Evolutionary conservation across 1,140 invertebrate genomes (phyloP).

Genomic region (Caenorhabditis inopinata): DNA sequence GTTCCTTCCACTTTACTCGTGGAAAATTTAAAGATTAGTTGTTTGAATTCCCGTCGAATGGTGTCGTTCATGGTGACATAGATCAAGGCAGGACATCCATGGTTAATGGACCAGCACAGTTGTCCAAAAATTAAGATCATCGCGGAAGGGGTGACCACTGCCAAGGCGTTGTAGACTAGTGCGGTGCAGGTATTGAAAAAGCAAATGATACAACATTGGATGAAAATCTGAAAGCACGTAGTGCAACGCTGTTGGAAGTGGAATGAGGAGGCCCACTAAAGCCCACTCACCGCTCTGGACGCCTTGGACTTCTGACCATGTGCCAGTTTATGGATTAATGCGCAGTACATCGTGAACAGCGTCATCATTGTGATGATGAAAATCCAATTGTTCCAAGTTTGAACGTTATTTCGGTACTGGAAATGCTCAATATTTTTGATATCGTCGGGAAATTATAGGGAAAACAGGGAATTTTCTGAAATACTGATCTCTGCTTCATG

Average conservation of each 20-base stretch:
- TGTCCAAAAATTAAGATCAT: slow-evolving; percentile 25
- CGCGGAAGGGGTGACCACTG: background rate
- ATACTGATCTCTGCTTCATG: too few species aligned
- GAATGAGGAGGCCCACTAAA: background rate
- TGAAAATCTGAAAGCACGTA: slow-evolving; percentile 16
- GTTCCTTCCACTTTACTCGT: background rate
- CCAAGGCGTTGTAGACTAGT: slow-evolving; percentile 31
- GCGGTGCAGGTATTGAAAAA: slow-evolving; percentile 32
- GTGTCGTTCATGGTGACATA: slow-evolving; percentile 23
- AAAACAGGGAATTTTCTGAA: too few species aligned
- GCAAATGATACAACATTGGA: slow-evolving; percentile 40
- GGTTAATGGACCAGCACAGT: slow-evolving; percentile 23
- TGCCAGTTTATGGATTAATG: background rate
- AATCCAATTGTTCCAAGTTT: slow-evolving; percentile 23
- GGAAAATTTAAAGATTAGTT: background rate
- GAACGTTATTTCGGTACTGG: background rate
- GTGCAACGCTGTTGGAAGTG: background rate
- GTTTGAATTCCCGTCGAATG: background rate
- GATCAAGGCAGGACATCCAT: slow-evolving; percentile 28
- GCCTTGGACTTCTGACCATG: background rate
- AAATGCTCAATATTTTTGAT: too few species aligned
- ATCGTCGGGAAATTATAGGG: too few species aligned
- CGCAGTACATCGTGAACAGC: background rate
- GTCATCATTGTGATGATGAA: background rate
- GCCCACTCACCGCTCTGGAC: background rate